Evolutionary conservation across 2,888 invertebrate species (phyloP).

Genomic region (Chalcosyrphus nemorum): DNA sequence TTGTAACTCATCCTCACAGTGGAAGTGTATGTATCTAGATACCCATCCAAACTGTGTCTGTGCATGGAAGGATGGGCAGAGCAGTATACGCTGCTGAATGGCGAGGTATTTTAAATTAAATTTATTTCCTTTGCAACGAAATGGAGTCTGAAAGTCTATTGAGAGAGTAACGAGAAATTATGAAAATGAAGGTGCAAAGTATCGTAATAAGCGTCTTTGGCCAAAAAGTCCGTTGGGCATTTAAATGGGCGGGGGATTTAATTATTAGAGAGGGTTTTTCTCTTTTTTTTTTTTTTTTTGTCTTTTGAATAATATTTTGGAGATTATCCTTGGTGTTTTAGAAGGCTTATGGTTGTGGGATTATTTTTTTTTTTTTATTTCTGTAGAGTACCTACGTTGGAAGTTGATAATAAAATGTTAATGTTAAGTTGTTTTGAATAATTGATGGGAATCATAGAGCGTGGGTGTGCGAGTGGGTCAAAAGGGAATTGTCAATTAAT

Average conservation of each 20-base stretch:
- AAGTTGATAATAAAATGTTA: slow-evolving; percentile 16
- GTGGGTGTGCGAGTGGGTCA: not conserved
- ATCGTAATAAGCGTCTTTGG: slow-evolving; percentile 22
- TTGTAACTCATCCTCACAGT: no score
- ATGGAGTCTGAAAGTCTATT: not conserved
- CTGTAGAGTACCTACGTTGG: not conserved
- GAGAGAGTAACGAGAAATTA: slow-evolving; percentile 54
- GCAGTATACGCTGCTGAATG: not conserved
- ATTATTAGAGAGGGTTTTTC: slow-evolving; percentile 1
- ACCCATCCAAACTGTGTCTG: not conserved
- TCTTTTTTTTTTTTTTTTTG: not conserved
- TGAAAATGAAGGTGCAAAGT: slow-evolving; percentile 58
- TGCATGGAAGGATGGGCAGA: no score
- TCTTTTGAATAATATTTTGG: not conserved
- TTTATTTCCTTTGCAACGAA: slow-evolving; percentile 45
- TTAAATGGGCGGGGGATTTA: slow-evolving; percentile 17
- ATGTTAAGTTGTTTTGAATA: slow-evolving; percentile 4
- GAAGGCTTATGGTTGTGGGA: not conserved
- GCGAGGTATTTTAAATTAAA: slow-evolving; percentile 20
- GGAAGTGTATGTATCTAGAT: slow-evolving; percentile 2
- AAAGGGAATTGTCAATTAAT: not conserved
- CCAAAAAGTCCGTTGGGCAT: slow-evolving; percentile 19
- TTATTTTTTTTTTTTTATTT: not conserved
- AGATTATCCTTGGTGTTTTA: slow-evolving; percentile 30
- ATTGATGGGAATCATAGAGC: not conserved